A percentile compares a stretch with the other conserved stretches of the same genome.
Conservation (phyloP, 2,113 vertebrate genomes). For the Eulacestoma nigropectus region DNA sequence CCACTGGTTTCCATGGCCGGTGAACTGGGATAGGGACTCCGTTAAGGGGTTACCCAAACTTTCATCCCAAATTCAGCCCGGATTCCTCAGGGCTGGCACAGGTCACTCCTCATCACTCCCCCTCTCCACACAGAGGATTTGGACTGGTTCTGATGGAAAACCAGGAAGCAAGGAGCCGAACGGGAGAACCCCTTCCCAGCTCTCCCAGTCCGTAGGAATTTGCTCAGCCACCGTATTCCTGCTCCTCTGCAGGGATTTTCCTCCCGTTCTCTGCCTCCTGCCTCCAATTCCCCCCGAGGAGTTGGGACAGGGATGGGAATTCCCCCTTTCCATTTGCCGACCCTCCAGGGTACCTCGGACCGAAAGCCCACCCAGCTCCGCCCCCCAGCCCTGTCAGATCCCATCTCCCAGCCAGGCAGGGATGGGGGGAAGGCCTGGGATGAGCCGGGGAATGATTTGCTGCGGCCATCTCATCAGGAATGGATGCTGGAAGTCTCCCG, state of each 20-base stretch:
- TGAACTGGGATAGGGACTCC: not conserved
- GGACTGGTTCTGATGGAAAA: not conserved
- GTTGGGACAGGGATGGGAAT: not conserved
- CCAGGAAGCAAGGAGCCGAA: not conserved
- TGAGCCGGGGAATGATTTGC: not conserved
- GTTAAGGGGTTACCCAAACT: not conserved
- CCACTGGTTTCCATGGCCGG: not conserved
- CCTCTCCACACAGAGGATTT: not conserved
- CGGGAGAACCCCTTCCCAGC: not conserved
- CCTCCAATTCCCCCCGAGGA: not conserved
- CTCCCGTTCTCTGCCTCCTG: not conserved
- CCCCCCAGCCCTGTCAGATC: not conserved
- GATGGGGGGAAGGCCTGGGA: not conserved
- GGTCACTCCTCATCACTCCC: not conserved
- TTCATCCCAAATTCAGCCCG: not conserved
- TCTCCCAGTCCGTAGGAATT: not conserved
- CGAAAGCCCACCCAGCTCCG: not conserved
- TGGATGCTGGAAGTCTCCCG: constrained; percentile 9
- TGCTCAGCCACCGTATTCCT: not conserved
- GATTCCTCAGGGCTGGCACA: not conserved
- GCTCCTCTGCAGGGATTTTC: not conserved
- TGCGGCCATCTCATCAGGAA: not conserved
- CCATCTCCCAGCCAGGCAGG: not conserved
- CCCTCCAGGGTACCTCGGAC: not conserved
- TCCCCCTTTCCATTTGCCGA: not conserved